phyloP scores from a whole-genome alignment of 1,140 invertebrate species.

The Atopsyche davidsoni region DNA sequence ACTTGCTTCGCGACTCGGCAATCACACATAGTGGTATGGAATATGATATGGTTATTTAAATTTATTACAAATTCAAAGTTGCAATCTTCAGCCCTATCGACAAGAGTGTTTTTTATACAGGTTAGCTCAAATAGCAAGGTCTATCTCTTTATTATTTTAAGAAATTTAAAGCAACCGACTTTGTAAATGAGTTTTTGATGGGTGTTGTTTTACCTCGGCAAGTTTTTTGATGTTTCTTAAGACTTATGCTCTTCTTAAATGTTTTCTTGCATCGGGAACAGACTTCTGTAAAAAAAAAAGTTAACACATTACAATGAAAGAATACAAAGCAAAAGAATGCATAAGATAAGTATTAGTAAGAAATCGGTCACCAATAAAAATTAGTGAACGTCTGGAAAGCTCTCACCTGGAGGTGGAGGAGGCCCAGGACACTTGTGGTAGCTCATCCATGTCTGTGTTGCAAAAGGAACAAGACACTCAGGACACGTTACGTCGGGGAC shows the following conservation, averaged over 20 bases:
- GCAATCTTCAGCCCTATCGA: too few relatives aligned
- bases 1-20: neutral
- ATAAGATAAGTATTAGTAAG: conserved; percentile 5
- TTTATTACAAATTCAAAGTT: too few relatives aligned
- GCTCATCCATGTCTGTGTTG: conserved; percentile 26
- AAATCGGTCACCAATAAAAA: conserved; percentile 8
- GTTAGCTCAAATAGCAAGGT: too few relatives aligned
- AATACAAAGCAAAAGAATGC: neutral
- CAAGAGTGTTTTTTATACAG: too few relatives aligned
- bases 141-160: too few relatives aligned
- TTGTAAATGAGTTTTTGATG: too few relatives aligned
- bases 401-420: conserved; percentile 28
- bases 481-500: conserved; percentile 32
- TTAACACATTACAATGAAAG: neutral
- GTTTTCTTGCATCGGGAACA: too few relatives aligned
- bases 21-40: neutral
- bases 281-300: conserved; percentile 2
- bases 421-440: conserved; percentile 32
- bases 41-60: too few relatives aligned
- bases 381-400: conserved; percentile 1
- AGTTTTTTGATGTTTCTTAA: too few relatives aligned
- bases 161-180: too few relatives aligned
- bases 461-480: conserved; percentile 31
- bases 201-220: too few relatives aligned
- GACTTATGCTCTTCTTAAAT: too few relatives aligned